Evolutionary conservation across 2,888 invertebrate species (phyloP), one percentile per base, ranked within the genome.

Genomic region (Drosophila dives): DNA sequence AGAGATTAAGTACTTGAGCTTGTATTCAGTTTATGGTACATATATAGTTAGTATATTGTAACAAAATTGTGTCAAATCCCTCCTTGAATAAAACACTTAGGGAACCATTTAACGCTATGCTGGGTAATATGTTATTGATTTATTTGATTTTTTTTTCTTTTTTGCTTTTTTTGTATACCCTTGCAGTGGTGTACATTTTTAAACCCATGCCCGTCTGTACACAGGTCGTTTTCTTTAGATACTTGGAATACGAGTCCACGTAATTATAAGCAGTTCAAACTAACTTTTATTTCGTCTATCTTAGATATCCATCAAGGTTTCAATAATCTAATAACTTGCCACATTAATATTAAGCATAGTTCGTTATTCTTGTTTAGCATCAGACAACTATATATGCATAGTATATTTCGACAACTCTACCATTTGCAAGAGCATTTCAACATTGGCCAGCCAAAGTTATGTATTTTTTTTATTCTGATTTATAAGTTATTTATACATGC

Each of bases 81-180:
- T 66, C 48, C 66, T 34, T 45, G 40, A 61, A 38, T 53, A 32
- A 40, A 75, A 78, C 75, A 78, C 58, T 75, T 71, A 67, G 60
- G n/a, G 56, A 78, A 78, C 64, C 77, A 64, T 45, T 34, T 15
- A 72, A 66, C 49, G 26, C 74, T 76, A 75, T 34, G 29, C 65
- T 69, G 59, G 62, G 49, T 62, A 51, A 51, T 45, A 23, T 45
- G 20, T 66, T 50, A 26, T 60, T 23, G 17, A 48, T n/a, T 50
- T 50, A 2, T 51, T 40, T 11, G 2, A 5, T 20, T 48, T 17
- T 7, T 15, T 1, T 17, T 23, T 5, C 50, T 51, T 7, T 8
- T 15, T 54, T 29, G 36, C 54, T 33, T 11, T 33, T 53, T 3
- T 10, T 45, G 1, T n/a, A 51, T 42, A 65, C 55, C 29, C 55